Conservation (phyloP, 1,140 invertebrate species). For the Cydia fagiglandana region DNA sequence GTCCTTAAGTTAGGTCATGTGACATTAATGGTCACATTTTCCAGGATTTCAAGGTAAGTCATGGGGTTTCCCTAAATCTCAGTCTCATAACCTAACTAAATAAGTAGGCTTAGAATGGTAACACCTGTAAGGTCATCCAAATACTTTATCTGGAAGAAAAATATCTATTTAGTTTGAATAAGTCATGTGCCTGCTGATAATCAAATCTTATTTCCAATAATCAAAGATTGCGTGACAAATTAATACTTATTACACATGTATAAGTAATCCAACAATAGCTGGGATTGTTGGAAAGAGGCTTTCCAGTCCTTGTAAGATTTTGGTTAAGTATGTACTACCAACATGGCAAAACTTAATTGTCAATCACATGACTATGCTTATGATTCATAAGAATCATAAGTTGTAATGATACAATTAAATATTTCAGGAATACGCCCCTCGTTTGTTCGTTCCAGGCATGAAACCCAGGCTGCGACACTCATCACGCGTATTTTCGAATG, state of each 20-base stretch:
- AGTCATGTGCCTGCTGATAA: background rate
- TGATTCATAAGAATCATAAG: constrained; percentile 34
- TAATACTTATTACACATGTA: background rate
- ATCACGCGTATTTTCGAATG: constrained; percentile 42
- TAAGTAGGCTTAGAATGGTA: background rate
- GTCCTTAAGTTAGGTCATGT: constrained; percentile 30
- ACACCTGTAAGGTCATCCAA: background rate
- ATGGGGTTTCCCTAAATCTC: background rate
- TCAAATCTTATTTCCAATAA: background rate
- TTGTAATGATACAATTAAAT: background rate
- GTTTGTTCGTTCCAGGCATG: background rate
- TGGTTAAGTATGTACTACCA: constrained; percentile 47
- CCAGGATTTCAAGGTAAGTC: background rate
- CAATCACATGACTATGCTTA: constrained; percentile 60
- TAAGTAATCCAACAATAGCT: background rate
- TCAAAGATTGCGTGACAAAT: background rate
- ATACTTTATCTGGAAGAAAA: background rate
- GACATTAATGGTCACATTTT: constrained; percentile 17
- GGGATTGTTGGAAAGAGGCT: background rate
- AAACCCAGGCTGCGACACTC: constrained; percentile 23
- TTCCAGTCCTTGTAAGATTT: background rate
- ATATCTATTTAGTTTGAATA: background rate
- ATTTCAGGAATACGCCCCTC: constrained; percentile 12
- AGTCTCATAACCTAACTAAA: background rate
- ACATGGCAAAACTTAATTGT: constrained; percentile 46